phyloP scores from a whole-genome alignment of 2,888 invertebrate species.

The Mayetiola destructor region DNA sequence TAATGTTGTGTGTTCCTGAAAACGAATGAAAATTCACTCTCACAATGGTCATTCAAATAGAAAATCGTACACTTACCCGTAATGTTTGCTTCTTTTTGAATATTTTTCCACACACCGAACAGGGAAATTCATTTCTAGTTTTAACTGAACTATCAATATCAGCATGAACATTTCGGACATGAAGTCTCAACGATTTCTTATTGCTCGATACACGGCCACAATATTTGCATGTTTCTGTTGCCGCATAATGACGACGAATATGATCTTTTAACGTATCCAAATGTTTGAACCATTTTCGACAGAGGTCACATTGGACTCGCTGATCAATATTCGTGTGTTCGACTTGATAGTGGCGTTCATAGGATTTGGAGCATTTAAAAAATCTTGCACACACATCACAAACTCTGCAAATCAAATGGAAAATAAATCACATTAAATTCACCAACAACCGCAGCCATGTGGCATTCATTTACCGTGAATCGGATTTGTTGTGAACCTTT shows the following conservation, averaged over 20 bases:
- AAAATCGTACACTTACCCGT: neutral
- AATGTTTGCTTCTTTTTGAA: conserved; percentile 11
- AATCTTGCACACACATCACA: conserved; percentile 1
- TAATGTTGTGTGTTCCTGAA: conserved; percentile 5
- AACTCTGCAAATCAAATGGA: neutral
- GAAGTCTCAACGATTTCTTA: neutral
- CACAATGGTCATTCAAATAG: too few relatives aligned
- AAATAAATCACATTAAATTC: neutral
- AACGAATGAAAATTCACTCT: too few relatives aligned
- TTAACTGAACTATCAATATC: neutral
- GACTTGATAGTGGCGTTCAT: conserved; percentile 7
- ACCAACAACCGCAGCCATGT: neutral
- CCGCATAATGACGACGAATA: neutral
- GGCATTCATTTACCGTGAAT: neutral
- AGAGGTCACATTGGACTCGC: conserved; percentile 1
- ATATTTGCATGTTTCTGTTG: neutral
- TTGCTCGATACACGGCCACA: conserved; percentile 9
- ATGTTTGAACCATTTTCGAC: conserved; percentile 12
- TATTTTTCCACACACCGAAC: neutral
- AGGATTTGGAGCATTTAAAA: conserved; percentile 8
- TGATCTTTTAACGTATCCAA: conserved; percentile 5
- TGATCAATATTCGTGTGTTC: conserved; percentile 6
- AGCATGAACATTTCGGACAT: conserved; percentile 1
- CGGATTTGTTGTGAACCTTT: conserved; percentile 1
- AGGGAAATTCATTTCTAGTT: conserved; percentile 8